Evolutionary conservation across 2,113 vertebrate genomes (phyloP).

Genomic region (Colistium nudipinnis): DNA sequence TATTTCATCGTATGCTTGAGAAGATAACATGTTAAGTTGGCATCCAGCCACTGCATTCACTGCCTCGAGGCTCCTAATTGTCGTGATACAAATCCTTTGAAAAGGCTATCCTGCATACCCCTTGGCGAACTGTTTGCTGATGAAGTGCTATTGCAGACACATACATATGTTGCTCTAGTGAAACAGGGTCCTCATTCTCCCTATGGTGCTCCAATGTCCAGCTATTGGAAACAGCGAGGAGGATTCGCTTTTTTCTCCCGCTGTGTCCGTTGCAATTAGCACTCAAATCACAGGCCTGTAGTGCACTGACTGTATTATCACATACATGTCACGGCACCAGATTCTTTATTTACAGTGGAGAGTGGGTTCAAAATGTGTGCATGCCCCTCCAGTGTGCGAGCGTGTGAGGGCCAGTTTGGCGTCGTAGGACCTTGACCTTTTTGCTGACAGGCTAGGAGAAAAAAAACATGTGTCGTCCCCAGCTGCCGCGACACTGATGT

Average conservation of each 20-base stretch:
- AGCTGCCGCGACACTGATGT: slow-evolving; percentile 73
- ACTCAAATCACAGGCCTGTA: slow-evolving; percentile 21
- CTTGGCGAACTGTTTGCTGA: slow-evolving; percentile 66
- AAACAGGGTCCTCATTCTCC: slow-evolving; percentile 78
- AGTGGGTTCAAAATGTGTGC: slow-evolving; percentile 2
- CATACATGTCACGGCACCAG: not conserved
- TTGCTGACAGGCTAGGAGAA: slow-evolving; percentile 67
- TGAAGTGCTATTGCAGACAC: slow-evolving; percentile 63
- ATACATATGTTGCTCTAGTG: slow-evolving; percentile 65
- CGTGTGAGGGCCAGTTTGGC: slow-evolving; percentile 32
- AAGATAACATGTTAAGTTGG: slow-evolving; percentile 10
- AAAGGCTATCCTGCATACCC: slow-evolving; percentile 63
- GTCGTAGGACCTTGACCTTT: slow-evolving; percentile 72
- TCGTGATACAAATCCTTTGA: slow-evolving; percentile 44
- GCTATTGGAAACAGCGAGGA: slow-evolving; percentile 29
- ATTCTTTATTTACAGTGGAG: not conserved
- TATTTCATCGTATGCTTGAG: no score
- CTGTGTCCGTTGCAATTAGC: slow-evolving; percentile 12
- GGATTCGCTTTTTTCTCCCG: slow-evolving; percentile 8
- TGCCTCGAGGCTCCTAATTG: slow-evolving; percentile 19
- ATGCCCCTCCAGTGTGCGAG: slow-evolving; percentile 13
- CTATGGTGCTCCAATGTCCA: slow-evolving; percentile 67
- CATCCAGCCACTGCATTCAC: not conserved
- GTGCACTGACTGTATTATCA: slow-evolving; percentile 5
- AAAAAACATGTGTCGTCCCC: slow-evolving; percentile 69